Conservation (phyloP, 2,888 invertebrate genomes). For the Heliconius sara region DNA sequence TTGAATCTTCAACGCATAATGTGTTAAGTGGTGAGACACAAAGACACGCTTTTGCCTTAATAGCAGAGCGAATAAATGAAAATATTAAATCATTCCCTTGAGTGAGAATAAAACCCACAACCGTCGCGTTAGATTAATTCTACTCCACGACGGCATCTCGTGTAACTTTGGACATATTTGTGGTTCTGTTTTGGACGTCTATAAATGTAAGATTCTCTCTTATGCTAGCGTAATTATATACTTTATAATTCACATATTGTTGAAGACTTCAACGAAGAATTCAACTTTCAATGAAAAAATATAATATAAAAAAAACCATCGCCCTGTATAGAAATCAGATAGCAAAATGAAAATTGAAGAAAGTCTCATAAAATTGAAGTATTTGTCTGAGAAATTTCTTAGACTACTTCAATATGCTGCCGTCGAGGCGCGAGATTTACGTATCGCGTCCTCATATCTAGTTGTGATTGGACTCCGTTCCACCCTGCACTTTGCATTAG, state of each 20-base stretch:
- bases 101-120: too few relatives aligned
- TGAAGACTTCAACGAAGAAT: background rate
- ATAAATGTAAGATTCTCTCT: background rate
- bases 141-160: too few relatives aligned
- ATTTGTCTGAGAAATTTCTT: constrained; percentile 37
- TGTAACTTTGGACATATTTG: background rate
- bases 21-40: too few relatives aligned
- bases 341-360: constrained; percentile 23
- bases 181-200: background rate
- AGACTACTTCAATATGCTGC: constrained; percentile 37
- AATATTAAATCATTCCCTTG: too few relatives aligned
- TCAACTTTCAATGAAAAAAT: background rate
- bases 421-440: constrained; percentile 40
- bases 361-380: constrained; percentile 36
- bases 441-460: constrained; percentile 40
- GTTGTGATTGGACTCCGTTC: constrained; percentile 40
- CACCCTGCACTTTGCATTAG: constrained; percentile 43
- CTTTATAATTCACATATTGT: background rate
- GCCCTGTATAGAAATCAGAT: background rate
- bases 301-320: background rate
- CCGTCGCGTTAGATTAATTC: too few relatives aligned
- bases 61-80: too few relatives aligned
- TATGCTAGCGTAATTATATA: background rate
- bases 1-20: too few relatives aligned
- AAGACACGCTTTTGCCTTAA: too few relatives aligned